Base-by-base conservation (phyloP, 1,140 invertebrate species). In the Drosophila pallidifrons region DNA sequence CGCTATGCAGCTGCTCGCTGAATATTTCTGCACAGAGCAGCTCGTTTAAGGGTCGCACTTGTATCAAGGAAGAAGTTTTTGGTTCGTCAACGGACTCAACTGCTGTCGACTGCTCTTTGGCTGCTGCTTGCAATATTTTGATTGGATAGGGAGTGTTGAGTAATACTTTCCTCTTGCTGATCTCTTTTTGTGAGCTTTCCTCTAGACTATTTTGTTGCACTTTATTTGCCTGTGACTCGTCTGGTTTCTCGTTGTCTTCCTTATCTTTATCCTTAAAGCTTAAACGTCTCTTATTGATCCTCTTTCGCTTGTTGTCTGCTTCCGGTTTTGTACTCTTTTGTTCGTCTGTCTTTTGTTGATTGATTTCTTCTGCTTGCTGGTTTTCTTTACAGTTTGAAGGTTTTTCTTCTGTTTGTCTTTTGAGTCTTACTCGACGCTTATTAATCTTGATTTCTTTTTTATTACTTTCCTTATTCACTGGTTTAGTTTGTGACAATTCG, bases 11-110 rank as follows among this genome's bases (percentile, higher is more conserved):
- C 15, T 87, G 41, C 45, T 77, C 79, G 5, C 68, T 79, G 5
- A 73, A 25, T 15, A 86, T 69, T 20, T 89, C 91, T 25, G 76
- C 66, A n/a, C 67, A 73, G 0, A 92, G 32, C n/a, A 92, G 79
- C 4, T 87, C 47, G 1, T 68, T 47, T 0, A 92, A 45, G 1
- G 91, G 91, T 25, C 87, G 72, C 13, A 92, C 73, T 46, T 88
- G 69, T 52, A 91, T 92, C 47, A 59, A 71, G 0, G 91, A 79
- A 60, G 43, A 35, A 54, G 68, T 28, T 6, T 41, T n/a, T 5
- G 11, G 25, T 1, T 41, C 47, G 11, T 57, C 11, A 0, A 41
- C 16, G 10, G 1, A 32, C 25, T 54, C 5, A 10, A n/a, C 5
- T 13, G 25, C 7, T 1, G n/a, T 41, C 38, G 46, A 20, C 15